These are phyloP conservation scores for Drosophila pseudoobscura DNA, from an alignment of 1,140 invertebrate species.

Conservation along the genomic window DNA sequence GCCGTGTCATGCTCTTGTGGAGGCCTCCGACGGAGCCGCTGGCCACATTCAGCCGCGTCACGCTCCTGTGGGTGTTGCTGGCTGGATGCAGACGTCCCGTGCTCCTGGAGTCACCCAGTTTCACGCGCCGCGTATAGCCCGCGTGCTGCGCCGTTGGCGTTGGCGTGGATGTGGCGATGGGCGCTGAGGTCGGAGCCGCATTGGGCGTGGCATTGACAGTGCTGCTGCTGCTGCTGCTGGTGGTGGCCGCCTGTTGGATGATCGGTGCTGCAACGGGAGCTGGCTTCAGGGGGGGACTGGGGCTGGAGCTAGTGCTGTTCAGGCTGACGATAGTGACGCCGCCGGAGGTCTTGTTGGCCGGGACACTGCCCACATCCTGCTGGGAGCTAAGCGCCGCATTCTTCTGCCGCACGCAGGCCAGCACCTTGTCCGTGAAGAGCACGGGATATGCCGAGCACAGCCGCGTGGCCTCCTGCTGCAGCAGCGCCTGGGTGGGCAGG, in stretches of 20 bases:
- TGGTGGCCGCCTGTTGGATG: constrained; percentile 17
- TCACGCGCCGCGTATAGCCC: constrained; percentile 86
- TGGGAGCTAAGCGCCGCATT: constrained; percentile 83
- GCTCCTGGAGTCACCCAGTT: constrained; percentile 88
- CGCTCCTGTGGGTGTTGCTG: constrained; percentile 88
- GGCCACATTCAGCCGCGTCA: constrained; percentile 89
- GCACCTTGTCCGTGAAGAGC: constrained; percentile 90
- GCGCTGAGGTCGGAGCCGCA: constrained; percentile 14
- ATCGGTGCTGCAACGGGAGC: constrained; percentile 33
- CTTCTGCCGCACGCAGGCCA: constrained; percentile 88
- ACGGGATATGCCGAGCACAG: constrained; percentile 90
- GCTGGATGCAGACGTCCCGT: constrained; percentile 87
- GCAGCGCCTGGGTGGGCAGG: constrained; percentile 87
- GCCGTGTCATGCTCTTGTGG: constrained; percentile 91
- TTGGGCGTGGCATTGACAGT: constrained; percentile 29
- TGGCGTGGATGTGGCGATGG: constrained; percentile 41
- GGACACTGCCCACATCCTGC: constrained; percentile 85
- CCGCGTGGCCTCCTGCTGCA: constrained; percentile 90
- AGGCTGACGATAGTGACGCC: constrained; percentile 91
- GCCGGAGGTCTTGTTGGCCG: constrained; percentile 85
- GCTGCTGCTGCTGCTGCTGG: constrained; percentile 4
- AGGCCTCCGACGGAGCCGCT: constrained; percentile 90
- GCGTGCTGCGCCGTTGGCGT: constrained; percentile 74
- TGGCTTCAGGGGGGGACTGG: constrained; percentile 47
- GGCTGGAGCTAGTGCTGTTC: constrained; percentile 79